These are phyloP conservation scores for Piscicola geometra DNA, from an alignment of 2,888 invertebrate species.

Conservation along the genomic window DNA sequence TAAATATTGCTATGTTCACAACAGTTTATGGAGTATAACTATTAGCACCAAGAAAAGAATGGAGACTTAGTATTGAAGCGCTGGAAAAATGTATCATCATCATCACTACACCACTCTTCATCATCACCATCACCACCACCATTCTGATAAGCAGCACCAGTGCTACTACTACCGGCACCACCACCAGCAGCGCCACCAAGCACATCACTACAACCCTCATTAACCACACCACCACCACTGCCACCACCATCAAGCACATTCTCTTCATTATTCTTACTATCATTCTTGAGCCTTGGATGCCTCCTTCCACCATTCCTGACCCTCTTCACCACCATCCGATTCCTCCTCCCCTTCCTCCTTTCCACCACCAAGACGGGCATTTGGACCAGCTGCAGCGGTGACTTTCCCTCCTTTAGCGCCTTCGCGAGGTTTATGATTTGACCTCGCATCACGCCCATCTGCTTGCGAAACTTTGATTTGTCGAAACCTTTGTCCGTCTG, in stretches of 20 bases:
- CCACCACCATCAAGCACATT: no score
- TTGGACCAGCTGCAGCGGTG: slow-evolving; percentile 93
- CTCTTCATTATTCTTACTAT: neutral
- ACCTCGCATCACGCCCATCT: slow-evolving; percentile 98
- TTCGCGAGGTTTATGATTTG: slow-evolving; percentile 94
- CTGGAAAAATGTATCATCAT: slow-evolving; percentile 25
- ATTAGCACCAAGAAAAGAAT: slow-evolving; percentile 33
- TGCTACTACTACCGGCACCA: neutral
- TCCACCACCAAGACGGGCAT: slow-evolving; percentile 97
- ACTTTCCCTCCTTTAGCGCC: slow-evolving; percentile 91
- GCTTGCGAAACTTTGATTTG: slow-evolving; percentile 85
- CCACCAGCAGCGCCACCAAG: neutral
- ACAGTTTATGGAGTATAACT: no score
- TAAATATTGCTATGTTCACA: no score
- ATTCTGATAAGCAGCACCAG: slow-evolving; percentile 29
- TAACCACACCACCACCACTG: neutral
- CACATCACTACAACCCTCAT: neutral
- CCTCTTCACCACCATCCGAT: neutral
- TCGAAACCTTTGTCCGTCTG: slow-evolving; percentile 98
- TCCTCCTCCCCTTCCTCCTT: slow-evolving; percentile 60
- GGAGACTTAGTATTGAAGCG: slow-evolving; percentile 18
- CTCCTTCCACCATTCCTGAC: neutral
- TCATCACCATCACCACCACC: slow-evolving; percentile 29
- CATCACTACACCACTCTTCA: slow-evolving; percentile 30
- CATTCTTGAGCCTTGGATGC: neutral